phyloP scores from a whole-genome alignment of 2,888 invertebrate species.

The Melipona bicolor region DNA sequence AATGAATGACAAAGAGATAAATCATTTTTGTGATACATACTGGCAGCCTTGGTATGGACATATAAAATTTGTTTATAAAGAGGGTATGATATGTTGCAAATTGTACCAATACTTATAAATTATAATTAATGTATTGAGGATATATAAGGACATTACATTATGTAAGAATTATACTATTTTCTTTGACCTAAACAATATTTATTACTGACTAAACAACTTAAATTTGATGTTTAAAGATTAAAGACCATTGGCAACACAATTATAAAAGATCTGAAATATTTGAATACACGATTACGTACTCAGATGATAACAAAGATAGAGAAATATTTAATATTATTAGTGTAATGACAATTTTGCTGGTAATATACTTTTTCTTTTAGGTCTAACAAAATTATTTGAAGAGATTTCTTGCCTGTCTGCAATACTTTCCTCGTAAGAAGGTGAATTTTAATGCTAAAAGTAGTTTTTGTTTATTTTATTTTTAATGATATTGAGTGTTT shows the following conservation, averaged over 20 bases:
- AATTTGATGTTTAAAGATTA: constrained; percentile 21
- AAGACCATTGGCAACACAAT: constrained; percentile 38
- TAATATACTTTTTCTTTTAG: constrained; percentile 75
- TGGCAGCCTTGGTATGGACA: constrained; percentile 47
- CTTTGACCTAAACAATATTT: constrained; percentile 49
- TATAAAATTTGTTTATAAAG: constrained; percentile 60
- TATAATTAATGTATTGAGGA: constrained; percentile 62
- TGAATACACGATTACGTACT: constrained; percentile 13
- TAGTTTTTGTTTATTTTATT: constrained; percentile 36
- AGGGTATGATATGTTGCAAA: constrained; percentile 55
- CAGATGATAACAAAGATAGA: constrained; percentile 30
- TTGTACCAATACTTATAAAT: constrained; percentile 53
- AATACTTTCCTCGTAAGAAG: constrained; percentile 64
- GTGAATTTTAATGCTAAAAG: constrained; percentile 57
- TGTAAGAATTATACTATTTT: constrained; percentile 57
- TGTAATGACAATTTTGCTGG: constrained; percentile 49
- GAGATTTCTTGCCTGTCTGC: constrained; percentile 69
- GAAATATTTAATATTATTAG: constrained; percentile 23
- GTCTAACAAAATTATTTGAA: constrained; percentile 81
- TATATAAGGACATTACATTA: constrained; percentile 58
- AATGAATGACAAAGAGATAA: constrained; percentile 50
- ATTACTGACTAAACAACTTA: constrained; percentile 12
- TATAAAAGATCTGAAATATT: constrained; percentile 22
- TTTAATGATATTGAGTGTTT: not conserved
- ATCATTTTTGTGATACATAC: constrained; percentile 47